Percentiles rank a stretch among this genome's conserved stretches.
phyloP scores from a whole-genome alignment of 2,113 vertebrate species.

The Psittacula cyanocephala region DNA sequence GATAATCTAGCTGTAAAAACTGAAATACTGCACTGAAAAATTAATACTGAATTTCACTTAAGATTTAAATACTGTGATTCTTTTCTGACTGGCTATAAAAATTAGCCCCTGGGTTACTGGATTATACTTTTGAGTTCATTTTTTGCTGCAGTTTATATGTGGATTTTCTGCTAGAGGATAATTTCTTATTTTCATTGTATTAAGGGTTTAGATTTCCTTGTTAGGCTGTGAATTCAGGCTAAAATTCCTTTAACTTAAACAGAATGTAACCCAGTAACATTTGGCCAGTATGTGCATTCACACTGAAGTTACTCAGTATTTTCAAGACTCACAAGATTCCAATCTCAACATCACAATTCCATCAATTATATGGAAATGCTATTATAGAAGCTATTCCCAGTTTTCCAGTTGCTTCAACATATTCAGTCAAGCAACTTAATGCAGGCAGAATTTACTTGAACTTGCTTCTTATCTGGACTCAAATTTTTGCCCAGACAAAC shows the following conservation, averaged over 20 bases:
- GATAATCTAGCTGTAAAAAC: background rate
- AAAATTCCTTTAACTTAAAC: background rate
- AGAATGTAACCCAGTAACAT: background rate
- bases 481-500: background rate
- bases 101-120: background rate
- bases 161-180: background rate
- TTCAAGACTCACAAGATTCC: background rate
- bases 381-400: background rate
- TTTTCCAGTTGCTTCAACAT: background rate
- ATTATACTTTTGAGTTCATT: background rate
- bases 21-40: background rate
- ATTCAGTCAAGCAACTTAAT: background rate
- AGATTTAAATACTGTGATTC: background rate
- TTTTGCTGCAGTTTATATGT: background rate
- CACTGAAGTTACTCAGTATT: background rate
- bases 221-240: background rate
- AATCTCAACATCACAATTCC: background rate
- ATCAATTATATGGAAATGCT: background rate
- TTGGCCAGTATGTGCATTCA: background rate
- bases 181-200: background rate
- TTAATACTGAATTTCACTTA: background rate
- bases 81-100: background rate
- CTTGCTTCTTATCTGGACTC: background rate
- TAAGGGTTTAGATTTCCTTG: background rate
- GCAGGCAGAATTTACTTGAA: background rate